Percentiles rank a stretch among this genome's conserved stretches.
Conservation (phyloP, 2,113 vertebrate genomes). For the Macroglossus sobrinus region DNA sequence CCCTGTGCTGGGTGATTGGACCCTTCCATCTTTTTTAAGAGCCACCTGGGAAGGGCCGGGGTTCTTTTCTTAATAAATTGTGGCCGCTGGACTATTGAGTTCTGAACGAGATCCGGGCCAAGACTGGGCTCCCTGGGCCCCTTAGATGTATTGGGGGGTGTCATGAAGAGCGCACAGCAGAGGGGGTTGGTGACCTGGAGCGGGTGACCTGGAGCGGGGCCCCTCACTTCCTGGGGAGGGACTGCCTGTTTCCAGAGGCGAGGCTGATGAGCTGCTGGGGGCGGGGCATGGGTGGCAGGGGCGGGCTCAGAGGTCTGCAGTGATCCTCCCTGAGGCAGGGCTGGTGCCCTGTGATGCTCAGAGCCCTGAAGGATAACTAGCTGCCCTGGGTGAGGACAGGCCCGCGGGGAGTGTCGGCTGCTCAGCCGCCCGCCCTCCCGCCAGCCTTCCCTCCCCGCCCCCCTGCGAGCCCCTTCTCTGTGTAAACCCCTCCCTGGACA, state of each 20-base stretch:
- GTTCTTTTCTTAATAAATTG: neutral
- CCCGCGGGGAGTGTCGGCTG: accelerated
- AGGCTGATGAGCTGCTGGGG: neutral
- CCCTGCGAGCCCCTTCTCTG: neutral
- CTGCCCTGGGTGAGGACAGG: neutral
- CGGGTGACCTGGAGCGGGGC: neutral
- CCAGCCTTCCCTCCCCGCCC: neutral
- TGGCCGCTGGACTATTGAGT: accelerated
- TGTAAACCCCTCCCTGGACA: conserved; percentile 25
- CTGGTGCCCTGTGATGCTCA: accelerated
- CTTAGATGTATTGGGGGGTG: accelerated
- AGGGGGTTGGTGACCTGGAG: too few species aligned
- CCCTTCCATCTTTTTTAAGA: neutral
- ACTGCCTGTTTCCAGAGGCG: accelerated
- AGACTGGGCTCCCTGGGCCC: accelerated
- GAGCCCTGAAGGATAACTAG: accelerated
- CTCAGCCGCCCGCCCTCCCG: too few species aligned
- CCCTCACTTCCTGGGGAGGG: neutral
- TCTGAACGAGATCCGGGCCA: accelerated
- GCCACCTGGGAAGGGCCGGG: too few species aligned
- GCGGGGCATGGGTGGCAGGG: too few species aligned
- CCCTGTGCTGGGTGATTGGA: neutral
- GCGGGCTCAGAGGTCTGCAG: accelerated
- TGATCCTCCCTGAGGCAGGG: neutral
- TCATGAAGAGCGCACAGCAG: accelerated